Conservation (phyloP, 2,797 vertebrate genomes). For the Chloroceryle amazona region DNA sequence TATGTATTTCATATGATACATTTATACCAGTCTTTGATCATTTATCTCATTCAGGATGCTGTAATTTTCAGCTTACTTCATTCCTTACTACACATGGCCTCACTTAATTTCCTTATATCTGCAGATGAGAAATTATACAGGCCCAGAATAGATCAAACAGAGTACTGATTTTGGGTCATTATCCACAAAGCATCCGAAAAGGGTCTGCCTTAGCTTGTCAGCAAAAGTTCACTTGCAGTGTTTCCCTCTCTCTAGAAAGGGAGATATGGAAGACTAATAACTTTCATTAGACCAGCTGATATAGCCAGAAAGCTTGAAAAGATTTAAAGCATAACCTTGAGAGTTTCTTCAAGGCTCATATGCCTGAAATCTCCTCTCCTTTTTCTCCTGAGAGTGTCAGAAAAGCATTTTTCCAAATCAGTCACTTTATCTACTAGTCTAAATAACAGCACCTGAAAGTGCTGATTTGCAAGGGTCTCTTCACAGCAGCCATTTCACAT, state of each 20-base stretch:
- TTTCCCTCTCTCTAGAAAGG: neutral
- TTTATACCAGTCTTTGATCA: neutral
- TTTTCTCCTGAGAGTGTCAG: neutral
- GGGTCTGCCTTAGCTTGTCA: neutral
- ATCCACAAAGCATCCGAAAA: neutral
- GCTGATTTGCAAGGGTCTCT: neutral
- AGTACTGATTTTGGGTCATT: constrained; percentile 30
- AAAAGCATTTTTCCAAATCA: neutral
- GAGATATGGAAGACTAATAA: neutral
- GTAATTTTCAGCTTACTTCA: neutral
- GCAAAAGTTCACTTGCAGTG: neutral
- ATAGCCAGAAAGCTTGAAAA: neutral
- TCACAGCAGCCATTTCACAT: neutral
- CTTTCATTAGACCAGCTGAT: neutral
- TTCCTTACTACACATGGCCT: neutral
- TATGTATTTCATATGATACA: neutral
- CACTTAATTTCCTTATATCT: neutral
- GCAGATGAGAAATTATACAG: constrained; percentile 10
- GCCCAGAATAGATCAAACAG: constrained; percentile 18
- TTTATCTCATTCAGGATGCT: neutral
- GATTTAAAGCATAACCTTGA: neutral
- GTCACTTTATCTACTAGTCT: neutral
- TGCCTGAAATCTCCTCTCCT: neutral
- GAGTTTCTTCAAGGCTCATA: neutral
- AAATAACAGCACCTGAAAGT: neutral